Evolutionary conservation across 2,888 invertebrate genomes (phyloP), one percentile per base, ranked within the genome.

Genomic region (Lapara coniferarum): DNA sequence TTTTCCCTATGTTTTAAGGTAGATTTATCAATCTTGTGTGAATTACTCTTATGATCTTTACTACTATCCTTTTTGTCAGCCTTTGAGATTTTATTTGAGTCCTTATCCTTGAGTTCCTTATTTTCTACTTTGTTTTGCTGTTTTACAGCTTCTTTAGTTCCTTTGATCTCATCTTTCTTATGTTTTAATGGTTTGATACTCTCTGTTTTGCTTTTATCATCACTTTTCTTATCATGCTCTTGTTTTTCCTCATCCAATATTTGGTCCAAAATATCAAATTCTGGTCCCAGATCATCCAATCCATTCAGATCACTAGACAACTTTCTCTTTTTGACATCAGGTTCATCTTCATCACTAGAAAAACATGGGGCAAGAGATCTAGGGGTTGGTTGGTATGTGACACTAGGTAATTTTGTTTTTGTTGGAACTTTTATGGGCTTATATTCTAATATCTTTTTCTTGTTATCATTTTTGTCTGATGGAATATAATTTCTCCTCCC

Each of bases 271-370:
- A 94, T 92, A 81, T 94, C 94, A 89, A 94, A 94, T 78, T 94
- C 94, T 70, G 91, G 84, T 7, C 92, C 93, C 71, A 94, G 81
- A 68, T 94, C 93, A 85, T 94, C 94, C 57, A 94, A 81, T 7
- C 88, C 89, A 80, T 92, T 91, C 1, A 93, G 80, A 73, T 93
- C 92, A 82, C 74, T 83, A 66, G 91, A 86, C 66, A 89, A 58
- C 79, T 91, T 93, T 46, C 71, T 78, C 82, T 91, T 94, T 72
- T 94, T 94, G 19, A 70, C 69, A 13, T 84, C 81, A 70, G 93
- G 90, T 77, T 93, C 93, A 63, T 93, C 93, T 78, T 94, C 94
- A 83, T 94, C 94, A 85, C 94, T 94, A 52, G 94, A 94, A 79
- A 94, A 93, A 75, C 91, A 92, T 69, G 94, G 93, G 63, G 88